Conservation (phyloP, 2,797 vertebrate species). For the Distichodus sexfasciatus region DNA sequence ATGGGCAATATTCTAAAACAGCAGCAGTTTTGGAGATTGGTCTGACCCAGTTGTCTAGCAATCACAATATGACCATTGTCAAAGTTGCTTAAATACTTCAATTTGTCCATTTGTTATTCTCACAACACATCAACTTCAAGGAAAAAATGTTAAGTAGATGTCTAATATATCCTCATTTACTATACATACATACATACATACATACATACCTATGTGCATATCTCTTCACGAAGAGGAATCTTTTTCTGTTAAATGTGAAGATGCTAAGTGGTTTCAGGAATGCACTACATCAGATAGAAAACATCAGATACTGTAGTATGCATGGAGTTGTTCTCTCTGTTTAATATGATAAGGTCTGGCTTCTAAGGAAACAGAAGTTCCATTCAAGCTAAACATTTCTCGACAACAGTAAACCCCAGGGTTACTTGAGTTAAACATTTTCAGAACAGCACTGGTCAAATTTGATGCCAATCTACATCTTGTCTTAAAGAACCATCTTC, state of each 20-base stretch:
- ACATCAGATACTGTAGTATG: neutral
- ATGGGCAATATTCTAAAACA: no score
- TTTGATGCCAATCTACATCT: constrained; percentile 9
- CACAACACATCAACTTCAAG: no score
- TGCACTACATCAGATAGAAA: neutral
- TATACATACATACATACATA: no score
- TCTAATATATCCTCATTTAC: no score
- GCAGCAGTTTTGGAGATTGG: no score
- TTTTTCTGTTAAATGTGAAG: neutral
- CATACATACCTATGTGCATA: no score
- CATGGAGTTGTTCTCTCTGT: neutral
- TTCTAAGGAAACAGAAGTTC: neutral
- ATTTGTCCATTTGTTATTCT: no score
- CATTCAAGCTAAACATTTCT: neutral
- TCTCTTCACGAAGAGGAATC: no score
- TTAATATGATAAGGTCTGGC: neutral
- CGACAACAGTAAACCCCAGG: neutral
- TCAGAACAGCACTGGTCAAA: constrained; percentile 15
- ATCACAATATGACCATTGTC: no score
- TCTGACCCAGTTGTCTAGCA: no score
- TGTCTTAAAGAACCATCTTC: neutral
- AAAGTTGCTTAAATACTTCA: no score
- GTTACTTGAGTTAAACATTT: constrained; percentile 10
- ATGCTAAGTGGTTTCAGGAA: neutral
- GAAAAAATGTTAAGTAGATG: no score